A percentile compares a stretch with the other conserved stretches of the same genome.
Conservation (phyloP, 2,888 invertebrate species). For the Danaus chrysippus region DNA sequence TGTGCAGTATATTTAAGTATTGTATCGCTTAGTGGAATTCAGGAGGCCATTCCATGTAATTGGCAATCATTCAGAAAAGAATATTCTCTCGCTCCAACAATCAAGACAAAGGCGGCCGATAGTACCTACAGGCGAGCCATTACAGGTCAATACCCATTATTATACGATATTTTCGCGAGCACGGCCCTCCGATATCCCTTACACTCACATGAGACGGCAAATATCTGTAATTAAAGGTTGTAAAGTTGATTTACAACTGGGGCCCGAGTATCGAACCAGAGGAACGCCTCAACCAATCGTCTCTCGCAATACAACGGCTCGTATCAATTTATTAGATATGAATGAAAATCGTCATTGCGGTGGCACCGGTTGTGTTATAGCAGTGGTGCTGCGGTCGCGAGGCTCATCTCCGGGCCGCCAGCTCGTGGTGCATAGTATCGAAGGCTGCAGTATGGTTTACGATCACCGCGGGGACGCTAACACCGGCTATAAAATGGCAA, state of each 20-base stretch:
- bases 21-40: constrained; percentile 68
- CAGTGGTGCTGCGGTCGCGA: constrained; percentile 67
- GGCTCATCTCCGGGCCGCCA: constrained; percentile 62
- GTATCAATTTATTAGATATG: constrained; percentile 78
- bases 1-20: constrained; percentile 59
- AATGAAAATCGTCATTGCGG: constrained; percentile 74
- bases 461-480: constrained; percentile 71
- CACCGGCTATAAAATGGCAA: constrained; percentile 77
- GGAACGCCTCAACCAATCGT: constrained; percentile 71
- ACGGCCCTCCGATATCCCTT: constrained; percentile 73
- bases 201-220: constrained; percentile 75
- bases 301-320: constrained; percentile 52
- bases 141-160: constrained; percentile 79
- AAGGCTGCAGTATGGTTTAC: constrained; percentile 70
- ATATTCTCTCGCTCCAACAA: constrained; percentile 72
- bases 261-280: constrained; percentile 67
- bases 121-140: constrained; percentile 75
- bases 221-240: constrained; percentile 79
- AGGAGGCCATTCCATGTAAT: constrained; percentile 76
- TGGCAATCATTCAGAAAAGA: constrained; percentile 76
- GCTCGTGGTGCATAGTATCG: constrained; percentile 68
- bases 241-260: constrained; percentile 78
- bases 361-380: constrained; percentile 67
- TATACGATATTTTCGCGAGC: constrained; percentile 78
- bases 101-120: constrained; percentile 77